Evolutionary conservation across 1,140 invertebrate genomes (phyloP).

Genomic region (Diachasma alloeum): DNA sequence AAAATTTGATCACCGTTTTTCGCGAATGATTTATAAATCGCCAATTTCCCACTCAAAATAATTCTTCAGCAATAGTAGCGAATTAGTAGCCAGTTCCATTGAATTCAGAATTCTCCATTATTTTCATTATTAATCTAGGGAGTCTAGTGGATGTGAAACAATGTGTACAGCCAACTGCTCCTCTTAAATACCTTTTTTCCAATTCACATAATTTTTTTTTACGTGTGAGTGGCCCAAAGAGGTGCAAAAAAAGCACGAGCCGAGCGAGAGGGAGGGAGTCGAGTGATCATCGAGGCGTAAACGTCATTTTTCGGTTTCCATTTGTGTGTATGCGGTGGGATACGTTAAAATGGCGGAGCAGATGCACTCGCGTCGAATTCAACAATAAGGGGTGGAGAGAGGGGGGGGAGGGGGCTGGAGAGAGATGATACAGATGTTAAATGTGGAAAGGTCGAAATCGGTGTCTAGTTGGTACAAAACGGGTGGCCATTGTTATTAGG

Average conservation of each 20-base stretch:
- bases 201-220: not conserved
- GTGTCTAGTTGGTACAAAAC: slow-evolving; percentile 34
- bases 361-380: slow-evolving; percentile 50
- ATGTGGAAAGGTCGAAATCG: slow-evolving; percentile 27
- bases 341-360: slow-evolving; percentile 33
- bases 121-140: not conserved
- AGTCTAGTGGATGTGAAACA: too few species aligned
- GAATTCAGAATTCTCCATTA: not conserved
- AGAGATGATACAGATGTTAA: slow-evolving; percentile 61
- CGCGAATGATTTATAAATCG: too few species aligned
- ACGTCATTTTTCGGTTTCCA: slow-evolving; percentile 30
- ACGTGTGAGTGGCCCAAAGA: not conserved
- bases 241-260: not conserved
- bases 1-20: too few species aligned
- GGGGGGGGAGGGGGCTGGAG: not conserved
- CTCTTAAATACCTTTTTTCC: not conserved
- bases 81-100: too few species aligned
- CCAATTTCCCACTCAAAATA: too few species aligned
- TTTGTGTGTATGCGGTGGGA: slow-evolving; percentile 19
- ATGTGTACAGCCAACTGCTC: slow-evolving; percentile 26
- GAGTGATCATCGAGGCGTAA: slow-evolving; percentile 28
- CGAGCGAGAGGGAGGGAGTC: slow-evolving; percentile 7
- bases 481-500: slow-evolving; percentile 46
- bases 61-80: too few species aligned
- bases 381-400: slow-evolving; percentile 39